Evolutionary conservation across 2,797 vertebrate genomes (phyloP).

Genomic region (Sebastes nivosus): DNA sequence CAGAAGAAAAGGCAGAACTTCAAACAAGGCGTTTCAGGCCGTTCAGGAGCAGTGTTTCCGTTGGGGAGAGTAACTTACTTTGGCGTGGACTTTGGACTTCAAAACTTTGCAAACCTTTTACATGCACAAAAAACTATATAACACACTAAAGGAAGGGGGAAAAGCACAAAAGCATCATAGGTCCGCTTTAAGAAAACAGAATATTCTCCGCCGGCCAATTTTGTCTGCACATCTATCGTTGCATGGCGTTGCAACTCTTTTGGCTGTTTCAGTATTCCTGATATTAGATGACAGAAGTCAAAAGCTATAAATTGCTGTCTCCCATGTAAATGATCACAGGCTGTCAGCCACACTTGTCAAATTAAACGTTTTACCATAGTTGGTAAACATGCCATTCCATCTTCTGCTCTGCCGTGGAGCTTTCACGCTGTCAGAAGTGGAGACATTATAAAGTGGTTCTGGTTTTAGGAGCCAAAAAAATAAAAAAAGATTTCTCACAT

Average conservation of each 20-base stretch:
- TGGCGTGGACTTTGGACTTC: background rate
- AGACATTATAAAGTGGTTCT: slow-evolving; percentile 34
- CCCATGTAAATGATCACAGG: slow-evolving; percentile 61
- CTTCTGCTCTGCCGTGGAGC: slow-evolving; percentile 44
- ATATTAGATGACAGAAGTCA: slow-evolving; percentile 62
- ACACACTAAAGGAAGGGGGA: background rate
- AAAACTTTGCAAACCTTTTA: background rate
- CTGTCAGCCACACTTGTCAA: slow-evolving; percentile 64
- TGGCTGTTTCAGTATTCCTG: slow-evolving; percentile 41
- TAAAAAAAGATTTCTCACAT: slow-evolving; percentile 24
- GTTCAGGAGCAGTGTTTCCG: too few relatives aligned
- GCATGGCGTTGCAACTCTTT: slow-evolving; percentile 22
- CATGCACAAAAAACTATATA: background rate
- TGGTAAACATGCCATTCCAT: slow-evolving; percentile 68
- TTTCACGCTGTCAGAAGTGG: slow-evolving; percentile 47
- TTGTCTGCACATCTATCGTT: slow-evolving; percentile 9
- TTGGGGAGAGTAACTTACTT: too few relatives aligned
- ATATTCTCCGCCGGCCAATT: slow-evolving; percentile 16
- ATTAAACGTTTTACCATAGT: slow-evolving; percentile 61
- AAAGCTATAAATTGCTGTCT: slow-evolving; percentile 59
- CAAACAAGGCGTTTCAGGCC: background rate
- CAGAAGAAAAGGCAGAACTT: background rate
- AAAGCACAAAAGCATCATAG: background rate
- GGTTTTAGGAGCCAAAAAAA: slow-evolving; percentile 31
- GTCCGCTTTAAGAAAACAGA: background rate